Percentiles rank a stretch among this genome's conserved stretches.
Conservation (phyloP, 2,113 vertebrate species). For the Alethe castanea region DNA sequence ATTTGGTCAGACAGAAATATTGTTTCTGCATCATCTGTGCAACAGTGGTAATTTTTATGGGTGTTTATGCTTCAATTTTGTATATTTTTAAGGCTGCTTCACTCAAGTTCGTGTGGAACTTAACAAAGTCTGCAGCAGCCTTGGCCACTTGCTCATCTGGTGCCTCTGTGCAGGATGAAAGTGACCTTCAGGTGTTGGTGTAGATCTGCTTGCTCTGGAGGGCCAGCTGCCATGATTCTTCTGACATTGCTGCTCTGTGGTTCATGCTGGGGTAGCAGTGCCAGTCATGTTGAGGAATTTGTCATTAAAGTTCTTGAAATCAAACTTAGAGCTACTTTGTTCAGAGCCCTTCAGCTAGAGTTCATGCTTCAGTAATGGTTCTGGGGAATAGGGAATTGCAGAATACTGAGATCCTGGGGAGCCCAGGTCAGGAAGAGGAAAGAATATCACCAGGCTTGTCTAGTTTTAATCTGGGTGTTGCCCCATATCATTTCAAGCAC, state of each 20-base stretch:
- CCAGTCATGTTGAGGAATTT: background rate
- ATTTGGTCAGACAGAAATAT: background rate
- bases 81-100: background rate
- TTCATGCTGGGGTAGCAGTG: background rate
- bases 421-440: background rate
- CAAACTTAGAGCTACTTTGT: background rate
- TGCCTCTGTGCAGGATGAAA: background rate
- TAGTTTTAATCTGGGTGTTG: background rate
- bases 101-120: rapidly evolving
- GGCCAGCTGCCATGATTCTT: background rate
- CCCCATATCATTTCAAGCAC: background rate
- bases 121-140: background rate
- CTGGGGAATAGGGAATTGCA: background rate
- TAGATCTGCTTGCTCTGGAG: background rate
- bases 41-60: background rate
- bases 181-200: background rate
- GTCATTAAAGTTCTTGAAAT: background rate
- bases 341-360: background rate
- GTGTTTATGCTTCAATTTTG: background rate
- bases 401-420: background rate
- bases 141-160: background rate
- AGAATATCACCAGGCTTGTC: background rate
- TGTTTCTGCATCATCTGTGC: background rate
- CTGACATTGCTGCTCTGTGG: background rate
- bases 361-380: background rate